A percentile compares a stretch with the other conserved stretches of the same genome.
phyloP scores from a whole-genome alignment of 2,113 vertebrate genomes.

The Marcusenius ussheri region DNA sequence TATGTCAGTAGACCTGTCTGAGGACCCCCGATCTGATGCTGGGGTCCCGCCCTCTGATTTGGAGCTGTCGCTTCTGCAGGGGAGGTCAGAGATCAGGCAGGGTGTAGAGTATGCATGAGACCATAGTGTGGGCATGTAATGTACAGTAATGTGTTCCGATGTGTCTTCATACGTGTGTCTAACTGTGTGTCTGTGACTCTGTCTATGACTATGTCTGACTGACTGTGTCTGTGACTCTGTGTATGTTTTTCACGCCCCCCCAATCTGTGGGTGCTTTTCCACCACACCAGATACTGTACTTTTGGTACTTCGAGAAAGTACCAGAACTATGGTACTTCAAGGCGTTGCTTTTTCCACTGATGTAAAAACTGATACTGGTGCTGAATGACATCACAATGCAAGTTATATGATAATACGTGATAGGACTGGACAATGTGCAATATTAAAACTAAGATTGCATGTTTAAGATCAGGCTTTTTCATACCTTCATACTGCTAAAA shows the following conservation, averaged over 20 bases:
- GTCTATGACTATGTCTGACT: not conserved
- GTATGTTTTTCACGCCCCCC: conserved; percentile 46
- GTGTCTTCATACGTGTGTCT: not conserved
- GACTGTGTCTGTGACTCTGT: conserved; percentile 20
- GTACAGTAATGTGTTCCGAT: not conserved
- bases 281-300: too few species aligned
- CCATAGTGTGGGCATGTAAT: not conserved
- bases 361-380: too few species aligned
- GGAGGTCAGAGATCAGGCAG: not conserved
- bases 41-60: conserved; percentile 76
- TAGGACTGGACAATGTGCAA: not conserved
- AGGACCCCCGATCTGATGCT: conserved; percentile 73
- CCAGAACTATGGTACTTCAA: too few species aligned
- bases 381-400: not conserved
- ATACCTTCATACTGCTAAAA: too few species aligned
- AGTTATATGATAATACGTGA: not conserved
- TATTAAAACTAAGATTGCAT: not conserved
- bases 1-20: conserved; percentile 81
- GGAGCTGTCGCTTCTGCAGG: conserved; percentile 77
- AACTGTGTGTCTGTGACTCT: not conserved
- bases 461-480: too few species aligned
- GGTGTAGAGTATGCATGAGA: not conserved
- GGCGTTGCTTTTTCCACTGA: too few species aligned
- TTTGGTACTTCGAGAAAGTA: too few species aligned
- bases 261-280: conserved; percentile 48